Evolutionary conservation across 1,140 invertebrate genomes (phyloP), one percentile per base, ranked within the genome.

Genomic region (Drosophila pachea): DNA sequence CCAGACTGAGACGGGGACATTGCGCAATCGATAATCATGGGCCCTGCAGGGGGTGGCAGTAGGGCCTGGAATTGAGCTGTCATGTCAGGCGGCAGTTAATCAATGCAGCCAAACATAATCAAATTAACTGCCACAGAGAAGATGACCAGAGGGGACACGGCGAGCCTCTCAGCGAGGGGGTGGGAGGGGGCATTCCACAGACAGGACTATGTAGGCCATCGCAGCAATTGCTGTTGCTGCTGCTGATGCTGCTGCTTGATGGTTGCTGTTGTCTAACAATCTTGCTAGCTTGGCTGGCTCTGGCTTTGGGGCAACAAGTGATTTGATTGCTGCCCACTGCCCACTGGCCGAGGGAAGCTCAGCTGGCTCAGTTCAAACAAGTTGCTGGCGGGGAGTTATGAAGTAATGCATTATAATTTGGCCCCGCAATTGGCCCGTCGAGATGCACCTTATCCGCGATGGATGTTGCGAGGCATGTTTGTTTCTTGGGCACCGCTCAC

Each of bases 371-470:
- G 81, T 84, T 84, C 73, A 81, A 86, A 86, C 81, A 86, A 86
- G 81, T 86, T 86, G 82, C 81, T 86, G 71, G 63, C 72, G 78
- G 61, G 81, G 74, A 86, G 77, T 86, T 86, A 86, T 86, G 81
- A 86, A 86, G 84, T 86, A 86, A 86, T 86, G 81, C 82, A 86
- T 86, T 86, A 86, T 86, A 86, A 86, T 86, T 86, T 86, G 67
- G 48, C 65, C 67, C 54, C 67, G 50, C 82, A 86, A 86, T 86
- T 86, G 82, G 76, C 61, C 49, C 61, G 63, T 63, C 71, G 16
- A 65, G 79, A 84, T 84, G 81, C 81, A 86, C 81, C 81, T 86
- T 86, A 68, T 72, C 54, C 67, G 52, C 29, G 42, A 74, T 83
- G 59, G 33, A 33, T 22, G 38, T 12, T 54, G 54, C 48, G 71